Evolutionary conservation across 2,888 invertebrate species (phyloP).

Genomic region (Euplagia quadripunctaria): DNA sequence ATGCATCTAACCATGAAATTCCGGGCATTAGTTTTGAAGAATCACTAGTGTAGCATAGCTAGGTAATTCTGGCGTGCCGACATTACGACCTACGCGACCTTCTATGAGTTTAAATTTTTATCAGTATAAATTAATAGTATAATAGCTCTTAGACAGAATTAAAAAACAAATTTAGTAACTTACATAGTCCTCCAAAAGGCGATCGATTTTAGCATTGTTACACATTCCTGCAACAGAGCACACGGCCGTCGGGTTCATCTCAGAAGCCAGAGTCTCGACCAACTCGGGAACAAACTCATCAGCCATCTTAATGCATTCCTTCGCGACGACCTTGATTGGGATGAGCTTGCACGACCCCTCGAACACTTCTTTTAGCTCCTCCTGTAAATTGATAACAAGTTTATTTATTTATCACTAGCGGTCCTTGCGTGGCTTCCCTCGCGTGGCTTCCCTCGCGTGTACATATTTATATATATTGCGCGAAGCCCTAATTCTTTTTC

Average conservation of each 20-base stretch:
- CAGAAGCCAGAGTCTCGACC: conserved; percentile 94
- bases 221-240: conserved; percentile 96
- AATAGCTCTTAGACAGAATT: not conserved
- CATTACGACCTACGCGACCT: too few relatives aligned
- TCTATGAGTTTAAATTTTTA: too few relatives aligned
- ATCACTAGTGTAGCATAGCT: too few relatives aligned
- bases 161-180: conserved; percentile 49
- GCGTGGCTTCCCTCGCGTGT: too few relatives aligned
- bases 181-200: conserved; percentile 87
- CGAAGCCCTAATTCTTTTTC: too few relatives aligned
- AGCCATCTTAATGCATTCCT: conserved; percentile 92
- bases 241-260: conserved; percentile 96
- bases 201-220: conserved; percentile 91
- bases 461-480: too few relatives aligned
- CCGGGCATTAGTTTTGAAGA: too few relatives aligned
- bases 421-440: too few relatives aligned
- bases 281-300: conserved; percentile 96
- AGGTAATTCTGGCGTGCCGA: too few relatives aligned
- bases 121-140: too few relatives aligned
- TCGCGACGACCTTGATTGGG: conserved; percentile 90
- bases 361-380: conserved; percentile 94
- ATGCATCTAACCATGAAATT: too few relatives aligned
- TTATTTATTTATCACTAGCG: too few relatives aligned
- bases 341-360: conserved; percentile 95
- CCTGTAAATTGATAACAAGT: conserved; percentile 76